A percentile compares a stretch with the other conserved stretches of the same genome.
phyloP scores from a whole-genome alignment of 2,888 invertebrate genomes.

The Orthosia cruda region DNA sequence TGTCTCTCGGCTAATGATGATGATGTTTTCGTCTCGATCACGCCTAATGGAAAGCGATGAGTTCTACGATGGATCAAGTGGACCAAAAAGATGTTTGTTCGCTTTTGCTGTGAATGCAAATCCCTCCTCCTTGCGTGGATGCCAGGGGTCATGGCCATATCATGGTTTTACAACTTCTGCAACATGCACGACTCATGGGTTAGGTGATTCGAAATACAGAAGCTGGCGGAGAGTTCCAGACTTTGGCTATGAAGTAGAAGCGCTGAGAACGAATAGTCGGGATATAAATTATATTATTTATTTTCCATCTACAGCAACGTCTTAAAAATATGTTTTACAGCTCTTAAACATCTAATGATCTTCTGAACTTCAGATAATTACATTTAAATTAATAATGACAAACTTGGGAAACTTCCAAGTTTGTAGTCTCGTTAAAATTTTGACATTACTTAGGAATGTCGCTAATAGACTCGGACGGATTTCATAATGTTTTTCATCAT shows the following conservation, averaged over 20 bases:
- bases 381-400: conserved; percentile 29
- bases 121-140: too few species aligned
- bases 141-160: too few species aligned
- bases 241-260: neutral
- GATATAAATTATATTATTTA: neutral
- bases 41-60: too few species aligned
- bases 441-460: neutral
- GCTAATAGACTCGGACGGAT: conserved; percentile 7
- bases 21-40: too few species aligned
- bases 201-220: too few species aligned
- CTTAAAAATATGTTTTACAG: neutral
- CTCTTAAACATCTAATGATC: conserved; percentile 19
- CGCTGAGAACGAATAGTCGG: neutral
- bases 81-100: too few species aligned
- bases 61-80: too few species aligned
- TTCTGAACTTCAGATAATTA: conserved; percentile 33
- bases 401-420: conserved; percentile 24
- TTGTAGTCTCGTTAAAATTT: conserved; percentile 14
- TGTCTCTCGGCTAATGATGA: too few species aligned
- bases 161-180: too few species aligned
- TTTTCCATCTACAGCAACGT: neutral
- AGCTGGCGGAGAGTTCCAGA: too few species aligned
- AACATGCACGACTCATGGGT: too few species aligned
- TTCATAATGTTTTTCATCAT: neutral
- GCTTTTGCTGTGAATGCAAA: too few species aligned